Base-by-base conservation (phyloP, 2,888 invertebrate species). In the Hedychridium roseum region DNA sequence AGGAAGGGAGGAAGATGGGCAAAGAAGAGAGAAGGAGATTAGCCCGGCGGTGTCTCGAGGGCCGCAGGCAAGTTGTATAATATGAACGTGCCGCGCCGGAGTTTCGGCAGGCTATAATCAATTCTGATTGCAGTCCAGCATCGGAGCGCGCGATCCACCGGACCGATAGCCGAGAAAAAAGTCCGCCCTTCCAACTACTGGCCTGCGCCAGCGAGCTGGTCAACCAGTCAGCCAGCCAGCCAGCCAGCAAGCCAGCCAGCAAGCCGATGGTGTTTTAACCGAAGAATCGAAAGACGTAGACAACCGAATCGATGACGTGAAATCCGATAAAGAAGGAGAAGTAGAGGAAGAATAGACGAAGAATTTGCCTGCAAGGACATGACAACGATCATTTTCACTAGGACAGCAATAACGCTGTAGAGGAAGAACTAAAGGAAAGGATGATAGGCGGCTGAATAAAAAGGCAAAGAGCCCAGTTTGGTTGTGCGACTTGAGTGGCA, bases 31-130 rank as follows among this genome's bases (percentile, higher is more conserved):
- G 41, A 35, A 45, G 44, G 37, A 27, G 55, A n/a, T n/a, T n/a
- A n/a, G n/a, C n/a, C n/a, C n/a, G n/a, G n/a, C n/a, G n/a, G n/a
- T n/a, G n/a, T n/a, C n/a, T n/a, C n/a, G n/a, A n/a, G n/a, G 41
- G 60, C 68, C 66, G 65, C 66, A 64, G 67, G 71, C 72, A 57
- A 68, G 69, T 71, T 71, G 72, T 73, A 72, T 73, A 73, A 73
- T 73, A 72, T 64, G 65, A 63, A 61, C 66, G 68, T 64, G 66
- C 71, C 70, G 69, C 71, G 68, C 66, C 70, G 62, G 63, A 74
- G 71, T 77, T 78, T 78, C 78, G 78, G 77, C 78, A 76, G 75
- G 76, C 76, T 76, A 74, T 76, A 76, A 76, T 76, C 76, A 76
- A 76, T 76, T 76, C 76, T 76, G 76, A 76, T 76, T 76, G 76